These are phyloP conservation scores for Sepioteuthis lessoniana DNA, from an alignment of 2,888 invertebrate species.

Conservation along the genomic window DNA sequence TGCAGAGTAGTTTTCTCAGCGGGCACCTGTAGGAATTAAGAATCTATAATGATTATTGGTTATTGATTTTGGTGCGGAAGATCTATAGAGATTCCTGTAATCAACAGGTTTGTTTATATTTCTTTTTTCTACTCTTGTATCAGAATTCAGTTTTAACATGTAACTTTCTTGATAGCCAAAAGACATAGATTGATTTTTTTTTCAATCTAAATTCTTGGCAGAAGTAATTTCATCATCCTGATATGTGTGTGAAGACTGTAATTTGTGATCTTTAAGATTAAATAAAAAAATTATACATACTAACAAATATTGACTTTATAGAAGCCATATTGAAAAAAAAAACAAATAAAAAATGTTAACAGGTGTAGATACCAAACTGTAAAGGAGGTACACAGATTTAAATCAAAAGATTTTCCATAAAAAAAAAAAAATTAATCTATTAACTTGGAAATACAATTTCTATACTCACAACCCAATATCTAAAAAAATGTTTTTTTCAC, in stretches of 20 bases:
- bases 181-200: not conserved
- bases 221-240: conserved; percentile 33
- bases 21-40: not conserved
- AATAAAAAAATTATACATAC: not conserved
- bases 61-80: conserved; percentile 33
- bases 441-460: not conserved
- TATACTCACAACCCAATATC: not conserved
- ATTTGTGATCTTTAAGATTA: not conserved
- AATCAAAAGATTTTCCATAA: not conserved
- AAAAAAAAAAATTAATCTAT: not conserved
- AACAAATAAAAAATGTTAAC: not conserved
- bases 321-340: not conserved
- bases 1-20: not conserved
- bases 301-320: not conserved
- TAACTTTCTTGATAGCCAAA: not conserved
- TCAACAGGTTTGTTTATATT: not conserved
- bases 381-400: not conserved
- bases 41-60: not conserved
- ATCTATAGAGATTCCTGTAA: not conserved
- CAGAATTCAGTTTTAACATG: not conserved
- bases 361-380: not conserved
- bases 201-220: conserved; percentile 33
- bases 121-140: not conserved
- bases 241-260: not conserved
- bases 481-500: not conserved